Conservation (phyloP, 2,888 invertebrate genomes). For the Cryptus viduatorius region DNA sequence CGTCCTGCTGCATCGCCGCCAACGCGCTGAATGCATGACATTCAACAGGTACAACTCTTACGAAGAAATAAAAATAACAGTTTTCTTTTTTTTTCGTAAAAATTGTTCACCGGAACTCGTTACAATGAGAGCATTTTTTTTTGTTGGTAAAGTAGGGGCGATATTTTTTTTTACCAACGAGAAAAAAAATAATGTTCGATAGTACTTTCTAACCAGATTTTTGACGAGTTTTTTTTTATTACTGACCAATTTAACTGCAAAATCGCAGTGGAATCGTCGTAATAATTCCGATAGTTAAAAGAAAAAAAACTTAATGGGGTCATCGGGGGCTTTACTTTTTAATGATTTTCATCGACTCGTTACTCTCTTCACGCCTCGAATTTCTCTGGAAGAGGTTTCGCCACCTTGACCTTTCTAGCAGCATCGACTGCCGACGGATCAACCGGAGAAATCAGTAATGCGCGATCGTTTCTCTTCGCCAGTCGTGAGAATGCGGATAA, state of each 20-base stretch:
- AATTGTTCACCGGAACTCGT: neutral
- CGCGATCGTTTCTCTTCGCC: slow-evolving; percentile 34
- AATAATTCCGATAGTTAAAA: neutral
- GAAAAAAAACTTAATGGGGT: neutral
- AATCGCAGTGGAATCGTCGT: neutral
- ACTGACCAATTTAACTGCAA: neutral
- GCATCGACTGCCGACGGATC: neutral
- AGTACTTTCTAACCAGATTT: no score
- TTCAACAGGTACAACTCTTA: slow-evolving; percentile 64
- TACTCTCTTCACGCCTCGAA: slow-evolving; percentile 20
- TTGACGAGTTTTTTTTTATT: neutral
- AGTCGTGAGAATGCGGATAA: slow-evolving; percentile 27
- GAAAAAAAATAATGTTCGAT: no score
- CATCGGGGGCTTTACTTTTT: neutral
- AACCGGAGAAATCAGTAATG: slow-evolving; percentile 50
- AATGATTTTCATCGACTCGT: slow-evolving; percentile 8
- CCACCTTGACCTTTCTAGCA: slow-evolving; percentile 47
- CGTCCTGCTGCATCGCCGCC: slow-evolving; percentile 58
- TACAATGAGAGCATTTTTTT: no score
- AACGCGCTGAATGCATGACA: slow-evolving; percentile 50
- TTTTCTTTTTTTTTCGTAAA: slow-evolving; percentile 3
- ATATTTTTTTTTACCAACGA: no score
- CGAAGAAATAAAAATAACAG: neutral
- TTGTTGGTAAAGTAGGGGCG: no score
- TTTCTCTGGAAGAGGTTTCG: slow-evolving; percentile 19